These are phyloP conservation scores for Blomia tropicalis DNA, from an alignment of 2,888 invertebrate species.

Conservation along the genomic window DNA sequence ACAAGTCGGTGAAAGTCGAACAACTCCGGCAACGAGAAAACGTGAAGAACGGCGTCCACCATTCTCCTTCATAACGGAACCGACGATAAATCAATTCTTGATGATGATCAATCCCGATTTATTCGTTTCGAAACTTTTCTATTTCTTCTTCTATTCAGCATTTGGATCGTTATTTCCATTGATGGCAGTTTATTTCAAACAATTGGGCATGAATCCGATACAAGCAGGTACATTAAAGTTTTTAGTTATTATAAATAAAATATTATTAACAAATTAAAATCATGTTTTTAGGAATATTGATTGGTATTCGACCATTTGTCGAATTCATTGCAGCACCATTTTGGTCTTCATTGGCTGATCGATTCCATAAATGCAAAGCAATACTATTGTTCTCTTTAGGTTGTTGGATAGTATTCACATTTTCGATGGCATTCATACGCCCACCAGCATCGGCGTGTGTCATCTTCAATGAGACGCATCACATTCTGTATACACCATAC, in stretches of 20 bases:
- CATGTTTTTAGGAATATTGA: conserved; percentile 35
- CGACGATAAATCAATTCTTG: conserved; percentile 13
- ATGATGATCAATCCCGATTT: conserved; percentile 44
- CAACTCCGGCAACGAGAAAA: too few relatives aligned
- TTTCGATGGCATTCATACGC: conserved; percentile 85
- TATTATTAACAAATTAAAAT: not conserved
- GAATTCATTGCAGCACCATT: conserved; percentile 94
- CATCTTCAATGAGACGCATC: conserved; percentile 45
- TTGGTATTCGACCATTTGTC: conserved; percentile 87
- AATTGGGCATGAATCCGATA: conserved; percentile 95
- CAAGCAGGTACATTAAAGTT: conserved; percentile 65
- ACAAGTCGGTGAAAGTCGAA: too few relatives aligned
- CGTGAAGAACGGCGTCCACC: conserved; percentile 1
- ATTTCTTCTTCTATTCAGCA: conserved; percentile 97
- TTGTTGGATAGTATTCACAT: conserved; percentile 91
- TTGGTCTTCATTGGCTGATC: conserved; percentile 89
- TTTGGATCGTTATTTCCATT: conserved; percentile 95
- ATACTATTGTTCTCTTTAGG: conserved; percentile 73
- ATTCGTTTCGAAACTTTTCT: conserved; percentile 87
- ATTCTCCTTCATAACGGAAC: conserved; percentile 11
- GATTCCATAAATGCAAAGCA: conserved; percentile 63
- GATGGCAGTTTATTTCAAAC: conserved; percentile 98
- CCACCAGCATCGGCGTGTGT: conserved; percentile 83
- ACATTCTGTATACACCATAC: conserved; percentile 34
- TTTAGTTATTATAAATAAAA: not conserved